phyloP scores from a whole-genome alignment of 1,140 invertebrate genomes.

The Nasonia giraulti region DNA sequence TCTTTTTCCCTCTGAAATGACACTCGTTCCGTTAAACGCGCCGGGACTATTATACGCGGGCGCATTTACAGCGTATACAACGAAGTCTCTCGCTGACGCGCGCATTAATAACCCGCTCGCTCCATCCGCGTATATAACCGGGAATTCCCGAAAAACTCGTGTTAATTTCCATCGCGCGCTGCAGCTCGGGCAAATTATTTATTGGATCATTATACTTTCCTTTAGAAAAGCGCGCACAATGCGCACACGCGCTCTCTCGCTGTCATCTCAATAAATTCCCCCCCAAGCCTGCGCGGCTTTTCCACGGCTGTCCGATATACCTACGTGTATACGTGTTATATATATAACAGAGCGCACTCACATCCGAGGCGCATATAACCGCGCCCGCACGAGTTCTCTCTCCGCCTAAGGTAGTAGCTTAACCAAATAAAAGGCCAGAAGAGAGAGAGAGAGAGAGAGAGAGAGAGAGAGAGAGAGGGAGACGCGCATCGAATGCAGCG shows the following conservation, averaged over 20 bases:
- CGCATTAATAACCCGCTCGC: neutral
- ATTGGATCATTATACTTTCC: constrained; percentile 7
- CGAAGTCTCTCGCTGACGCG: neutral
- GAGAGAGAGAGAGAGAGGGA: neutral
- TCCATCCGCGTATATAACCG: too few relatives aligned
- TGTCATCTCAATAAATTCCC: constrained; percentile 32
- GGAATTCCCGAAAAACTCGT: neutral
- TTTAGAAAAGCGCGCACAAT: neutral
- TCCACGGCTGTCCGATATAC: constrained; percentile 33
- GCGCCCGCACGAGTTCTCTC: neutral
- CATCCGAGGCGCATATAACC: neutral
- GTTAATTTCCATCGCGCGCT: neutral
- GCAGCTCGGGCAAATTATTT: neutral
- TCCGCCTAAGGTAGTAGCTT: constrained; percentile 20
- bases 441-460: neutral
- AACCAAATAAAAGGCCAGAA: constrained; percentile 38
- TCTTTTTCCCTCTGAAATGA: neutral
- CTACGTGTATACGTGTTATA: neutral
- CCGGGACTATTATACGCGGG: neutral
- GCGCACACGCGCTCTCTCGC: neutral
- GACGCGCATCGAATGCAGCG: neutral
- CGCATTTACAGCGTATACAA: neutral
- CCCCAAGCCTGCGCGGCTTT: neutral
- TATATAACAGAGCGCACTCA: too few relatives aligned
- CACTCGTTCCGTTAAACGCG: neutral